Conservation (phyloP, 1,140 invertebrate genomes). For the Leptinotarsa defecta region DNA sequence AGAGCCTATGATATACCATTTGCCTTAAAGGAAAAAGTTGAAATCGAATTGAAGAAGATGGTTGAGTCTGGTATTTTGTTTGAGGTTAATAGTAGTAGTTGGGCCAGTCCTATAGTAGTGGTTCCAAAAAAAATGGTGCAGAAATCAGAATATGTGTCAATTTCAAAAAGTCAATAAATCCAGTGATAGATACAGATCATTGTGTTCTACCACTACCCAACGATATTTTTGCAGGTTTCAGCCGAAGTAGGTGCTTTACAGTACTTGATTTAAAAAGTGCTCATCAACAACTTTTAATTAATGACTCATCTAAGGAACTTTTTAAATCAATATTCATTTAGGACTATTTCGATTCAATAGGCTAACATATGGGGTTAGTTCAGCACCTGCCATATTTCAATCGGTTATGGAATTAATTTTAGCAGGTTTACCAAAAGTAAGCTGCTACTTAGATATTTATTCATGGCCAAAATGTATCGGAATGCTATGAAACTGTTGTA, state of each 20-base stretch:
- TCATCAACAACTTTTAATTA: neutral
- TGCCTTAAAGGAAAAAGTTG: neutral
- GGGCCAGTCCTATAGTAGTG: conserved; percentile 51
- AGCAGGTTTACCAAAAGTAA: neutral
- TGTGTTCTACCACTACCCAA: neutral
- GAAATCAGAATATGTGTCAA: conserved; percentile 57
- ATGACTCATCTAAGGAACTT: neutral
- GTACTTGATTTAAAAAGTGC: neutral
- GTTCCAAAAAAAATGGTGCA: conserved; percentile 53
- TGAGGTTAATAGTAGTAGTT: conserved; percentile 12
- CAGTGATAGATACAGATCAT: neutral
- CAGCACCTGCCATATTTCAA: neutral
- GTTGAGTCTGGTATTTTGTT: neutral
- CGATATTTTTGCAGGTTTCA: neutral
- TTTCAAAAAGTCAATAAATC: conserved; percentile 39
- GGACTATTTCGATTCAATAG: neutral
- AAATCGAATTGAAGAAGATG: neutral
- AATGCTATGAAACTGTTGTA: conserved; percentile 39
- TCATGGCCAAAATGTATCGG: neutral
- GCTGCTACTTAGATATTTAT: neutral
- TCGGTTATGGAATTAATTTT: neutral
- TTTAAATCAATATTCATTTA: neutral
- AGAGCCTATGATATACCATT: neutral
- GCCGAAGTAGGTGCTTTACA: neutral
- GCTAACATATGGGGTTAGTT: neutral